Base-by-base conservation (phyloP, 2,797 vertebrate genomes). In the Sandelia bainsii region DNA sequence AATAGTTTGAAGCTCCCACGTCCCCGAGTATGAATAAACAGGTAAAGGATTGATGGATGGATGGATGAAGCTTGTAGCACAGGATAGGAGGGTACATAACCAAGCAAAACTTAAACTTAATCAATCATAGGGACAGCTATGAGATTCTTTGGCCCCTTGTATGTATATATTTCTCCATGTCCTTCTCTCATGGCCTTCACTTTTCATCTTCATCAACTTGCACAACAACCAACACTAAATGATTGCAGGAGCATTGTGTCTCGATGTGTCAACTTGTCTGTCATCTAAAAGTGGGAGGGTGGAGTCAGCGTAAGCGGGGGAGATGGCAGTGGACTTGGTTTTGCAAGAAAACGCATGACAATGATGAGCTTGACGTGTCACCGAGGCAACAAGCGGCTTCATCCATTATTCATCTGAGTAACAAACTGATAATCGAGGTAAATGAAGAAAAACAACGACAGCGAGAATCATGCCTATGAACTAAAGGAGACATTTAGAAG, bases 361-460 rank as follows among this genome's bases (percentile, higher is more conserved):
- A 76, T 78, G 84, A 90, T 83, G 87, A 90, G 90, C 77, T 78
- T 82, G 68, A 85, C 80, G 53, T 89, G 89, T 90, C 83, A 79
- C 90, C 75, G 62, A 79, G 81, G 80, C 84, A 89, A 88, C 82
- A 40, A 84, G 78, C 75, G 13, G 52, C 72, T 81, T 94, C 91
- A 93, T 94, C 90, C 89, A 93, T 94, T 89, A 95, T 93, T 93
- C 90, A 94, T 86, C 74, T 71, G 77, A 69, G 80, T 77, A 90
- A 87, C 84, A 89, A 89, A 89, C 80, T 91, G 91, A 90, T 92
- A 91, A 93, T 93, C 72, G 85, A 88, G 85, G 79, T 85, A 88
- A 92, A 93, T 87, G 89, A 91, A 91, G 81, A 90, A 84, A 87
- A 92, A 93, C 82, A 86, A 86, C 79, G 34, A 78, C 60, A 27